Evolutionary conservation across 2,888 invertebrate species (phyloP).

Genomic region (Eurois occulta): DNA sequence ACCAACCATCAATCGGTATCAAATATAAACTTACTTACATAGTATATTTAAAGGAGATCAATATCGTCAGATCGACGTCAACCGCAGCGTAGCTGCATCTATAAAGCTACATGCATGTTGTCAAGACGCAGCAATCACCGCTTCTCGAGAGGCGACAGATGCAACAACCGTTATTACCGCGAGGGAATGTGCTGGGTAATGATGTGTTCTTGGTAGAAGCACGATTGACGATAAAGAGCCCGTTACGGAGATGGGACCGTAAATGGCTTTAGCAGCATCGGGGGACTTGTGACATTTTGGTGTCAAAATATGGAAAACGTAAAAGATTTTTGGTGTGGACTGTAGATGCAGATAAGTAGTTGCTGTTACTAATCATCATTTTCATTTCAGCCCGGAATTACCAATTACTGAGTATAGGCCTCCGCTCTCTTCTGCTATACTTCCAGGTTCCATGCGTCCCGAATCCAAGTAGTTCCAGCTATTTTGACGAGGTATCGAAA

Average conservation of each 20-base stretch:
- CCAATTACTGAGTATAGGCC: neutral
- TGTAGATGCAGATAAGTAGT: neutral
- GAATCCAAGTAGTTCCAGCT: neutral
- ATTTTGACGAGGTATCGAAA: neutral
- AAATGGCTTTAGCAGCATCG: conserved; percentile 25
- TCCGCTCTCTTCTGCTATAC: neutral
- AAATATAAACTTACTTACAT: neutral
- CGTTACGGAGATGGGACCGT: conserved; percentile 45
- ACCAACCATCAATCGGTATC: neutral
- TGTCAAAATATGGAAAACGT: neutral
- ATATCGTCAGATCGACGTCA: neutral
- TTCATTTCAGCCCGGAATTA: neutral
- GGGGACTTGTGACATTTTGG: neutral
- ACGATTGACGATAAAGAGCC: conserved; percentile 54
- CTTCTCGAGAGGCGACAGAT: conserved; percentile 45
- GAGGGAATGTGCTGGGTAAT: conserved; percentile 54
- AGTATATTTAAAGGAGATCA: neutral
- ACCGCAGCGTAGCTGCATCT: conserved; percentile 14
- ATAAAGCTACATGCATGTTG: conserved; percentile 34
- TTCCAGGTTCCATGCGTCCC: neutral
- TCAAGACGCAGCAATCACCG: conserved; percentile 31
- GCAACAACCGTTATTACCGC: conserved; percentile 54
- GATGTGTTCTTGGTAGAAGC: conserved; percentile 57
- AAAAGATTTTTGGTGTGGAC: neutral
- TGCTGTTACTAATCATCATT: neutral